Conservation (phyloP, 2,797 vertebrate genomes). For the Sternotherus odoratus region DNA sequence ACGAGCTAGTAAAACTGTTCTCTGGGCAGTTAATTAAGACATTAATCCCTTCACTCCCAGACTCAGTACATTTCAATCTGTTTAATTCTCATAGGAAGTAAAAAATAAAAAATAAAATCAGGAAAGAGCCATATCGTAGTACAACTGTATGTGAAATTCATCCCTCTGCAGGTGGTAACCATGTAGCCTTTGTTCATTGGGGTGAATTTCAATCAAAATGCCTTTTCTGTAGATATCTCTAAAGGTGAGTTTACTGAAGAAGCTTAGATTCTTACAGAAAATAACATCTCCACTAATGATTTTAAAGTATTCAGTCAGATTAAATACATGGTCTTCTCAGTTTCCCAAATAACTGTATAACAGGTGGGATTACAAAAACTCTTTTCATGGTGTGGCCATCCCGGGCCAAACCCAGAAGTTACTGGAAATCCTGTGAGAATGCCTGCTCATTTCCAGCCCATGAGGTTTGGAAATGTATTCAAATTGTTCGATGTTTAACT, state of each 20-base stretch:
- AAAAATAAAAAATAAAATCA: conserved; percentile 43
- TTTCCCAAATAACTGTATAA: conserved; percentile 1
- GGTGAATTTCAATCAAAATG: not conserved
- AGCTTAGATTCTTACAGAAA: conserved; percentile 51
- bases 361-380: conserved; percentile 73
- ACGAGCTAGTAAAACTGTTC: not conserved
- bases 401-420: conserved; percentile 56
- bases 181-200: not conserved
- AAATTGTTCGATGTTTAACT: conserved; percentile 77
- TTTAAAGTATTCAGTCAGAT: conserved; percentile 25
- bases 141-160: conserved; percentile 17
- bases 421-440: conserved; percentile 66
- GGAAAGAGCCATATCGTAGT: conserved; percentile 36
- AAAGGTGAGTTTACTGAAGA: not conserved
- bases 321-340: conserved; percentile 12
- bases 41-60: conserved; percentile 39
- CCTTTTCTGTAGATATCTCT: not conserved
- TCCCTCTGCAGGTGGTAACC: not conserved
- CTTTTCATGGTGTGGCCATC: conserved; percentile 21
- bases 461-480: conserved; percentile 75
- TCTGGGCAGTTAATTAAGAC: conserved; percentile 56
- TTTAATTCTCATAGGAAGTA: conserved; percentile 70
- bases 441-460: conserved; percentile 40
- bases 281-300: conserved; percentile 9
- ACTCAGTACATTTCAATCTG: conserved; percentile 58